A percentile compares a stretch with the other conserved stretches of the same genome.
Conservation (phyloP, 2,888 invertebrate genomes). For the Rhopalosiphum nymphaeae region DNA sequence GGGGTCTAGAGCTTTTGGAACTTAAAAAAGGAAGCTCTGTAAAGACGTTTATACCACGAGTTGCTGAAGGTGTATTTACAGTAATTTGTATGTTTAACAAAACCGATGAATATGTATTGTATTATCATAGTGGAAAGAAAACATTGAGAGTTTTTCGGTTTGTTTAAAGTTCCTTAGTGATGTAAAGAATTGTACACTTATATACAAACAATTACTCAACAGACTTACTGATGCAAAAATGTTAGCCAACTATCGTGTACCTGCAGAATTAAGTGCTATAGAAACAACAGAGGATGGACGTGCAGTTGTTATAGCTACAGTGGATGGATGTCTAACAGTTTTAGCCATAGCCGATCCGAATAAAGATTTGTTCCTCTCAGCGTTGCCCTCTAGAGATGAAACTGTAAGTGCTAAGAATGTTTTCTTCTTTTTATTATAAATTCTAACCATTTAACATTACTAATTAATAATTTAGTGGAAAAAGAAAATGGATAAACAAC, state of each 20-base stretch:
- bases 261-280: conserved; percentile 89
- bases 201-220: conserved; percentile 71
- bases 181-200: background rate
- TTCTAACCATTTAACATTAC: background rate
- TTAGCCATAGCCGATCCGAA: conserved; percentile 83
- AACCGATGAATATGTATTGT: conserved; percentile 94
- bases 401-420: conserved; percentile 71
- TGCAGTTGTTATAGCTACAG: conserved; percentile 88
- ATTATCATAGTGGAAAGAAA: conserved; percentile 96
- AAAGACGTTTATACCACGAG: conserved; percentile 90
- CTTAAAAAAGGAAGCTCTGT: conserved; percentile 89
- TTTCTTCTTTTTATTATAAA: background rate
- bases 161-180: conserved; percentile 28
- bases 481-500: conserved; percentile 77
- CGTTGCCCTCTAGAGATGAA: conserved; percentile 81
- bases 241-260: conserved; percentile 92
- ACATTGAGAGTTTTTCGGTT: conserved; percentile 92
- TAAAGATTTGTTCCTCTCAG: conserved; percentile 76
- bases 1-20: conserved; percentile 93
- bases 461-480: conserved; percentile 74
- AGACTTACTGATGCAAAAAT: conserved; percentile 85
- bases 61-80: conserved; percentile 97
- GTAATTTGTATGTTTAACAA: conserved; percentile 95
- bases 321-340: conserved; percentile 94
- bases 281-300: conserved; percentile 88